Conservation (phyloP, 2,888 invertebrate genomes). For the Reticulitermes lucifugus region DNA sequence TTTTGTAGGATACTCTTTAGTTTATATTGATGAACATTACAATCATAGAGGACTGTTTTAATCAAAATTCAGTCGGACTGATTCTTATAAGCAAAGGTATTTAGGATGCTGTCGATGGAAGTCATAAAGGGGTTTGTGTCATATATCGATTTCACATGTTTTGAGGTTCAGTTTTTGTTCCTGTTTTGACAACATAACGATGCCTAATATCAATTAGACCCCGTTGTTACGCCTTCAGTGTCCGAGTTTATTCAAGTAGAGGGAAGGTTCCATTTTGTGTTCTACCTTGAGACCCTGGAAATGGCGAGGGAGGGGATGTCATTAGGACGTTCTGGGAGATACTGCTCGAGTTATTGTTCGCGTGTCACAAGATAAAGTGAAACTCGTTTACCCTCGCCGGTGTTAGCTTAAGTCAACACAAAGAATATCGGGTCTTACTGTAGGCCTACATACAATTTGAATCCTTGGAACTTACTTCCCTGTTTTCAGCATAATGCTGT, state of each 20-base stretch:
- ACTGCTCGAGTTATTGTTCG: not conserved
- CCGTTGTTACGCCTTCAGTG: not conserved
- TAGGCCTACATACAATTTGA: not conserved
- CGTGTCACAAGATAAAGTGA: not conserved
- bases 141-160: too few relatives aligned
- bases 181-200: not conserved
- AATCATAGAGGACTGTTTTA: too few relatives aligned
- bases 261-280: too few relatives aligned
- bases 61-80: too few relatives aligned
- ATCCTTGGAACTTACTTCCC: not conserved
- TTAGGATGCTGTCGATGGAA: too few relatives aligned
- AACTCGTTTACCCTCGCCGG: not conserved
- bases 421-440: not conserved
- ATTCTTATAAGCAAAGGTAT: too few relatives aligned
- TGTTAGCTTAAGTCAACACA: not conserved
- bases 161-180: too few relatives aligned
- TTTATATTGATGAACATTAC: too few relatives aligned
- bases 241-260: not conserved
- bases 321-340: not conserved
- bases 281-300: not conserved
- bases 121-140: too few relatives aligned
- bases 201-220: not conserved
- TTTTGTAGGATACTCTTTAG: too few relatives aligned
- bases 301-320: not conserved
- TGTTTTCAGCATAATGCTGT: not conserved